Percentiles rank a stretch among this genome's conserved stretches.
Conservation (phyloP, 2,888 invertebrate species). For the Plutella xylostella region DNA sequence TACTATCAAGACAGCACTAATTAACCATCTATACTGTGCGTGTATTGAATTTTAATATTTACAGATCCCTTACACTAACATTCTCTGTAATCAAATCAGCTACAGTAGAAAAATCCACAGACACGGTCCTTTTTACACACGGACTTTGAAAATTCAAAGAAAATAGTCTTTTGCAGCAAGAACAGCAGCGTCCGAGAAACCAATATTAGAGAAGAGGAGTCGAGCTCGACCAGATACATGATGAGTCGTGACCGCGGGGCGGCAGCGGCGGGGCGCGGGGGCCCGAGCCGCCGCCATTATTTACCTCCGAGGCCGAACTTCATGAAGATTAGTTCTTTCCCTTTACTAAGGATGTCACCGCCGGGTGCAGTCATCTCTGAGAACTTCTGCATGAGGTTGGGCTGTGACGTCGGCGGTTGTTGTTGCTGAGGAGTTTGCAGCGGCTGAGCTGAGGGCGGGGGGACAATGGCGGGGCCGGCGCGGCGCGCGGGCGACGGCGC, state of each 20-base stretch:
- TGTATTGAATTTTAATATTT: constrained; percentile 63
- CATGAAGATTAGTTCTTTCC: constrained; percentile 94
- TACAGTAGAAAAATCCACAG: constrained; percentile 39
- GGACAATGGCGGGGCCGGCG: constrained; percentile 48
- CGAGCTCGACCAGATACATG: constrained; percentile 14
- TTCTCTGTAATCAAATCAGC: constrained; percentile 33
- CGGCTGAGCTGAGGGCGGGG: constrained; percentile 58
- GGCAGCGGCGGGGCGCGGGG: background rate
- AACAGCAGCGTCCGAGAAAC: background rate
- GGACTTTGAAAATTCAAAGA: constrained; percentile 5
- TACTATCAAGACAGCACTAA: constrained; percentile 57
- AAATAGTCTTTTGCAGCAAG: constrained; percentile 1
- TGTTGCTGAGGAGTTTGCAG: constrained; percentile 28
- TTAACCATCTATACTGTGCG: constrained; percentile 68
- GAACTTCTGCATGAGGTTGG: constrained; percentile 90
- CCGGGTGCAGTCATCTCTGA: constrained; percentile 91
- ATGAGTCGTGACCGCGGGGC: constrained; percentile 16
- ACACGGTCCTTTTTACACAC: constrained; percentile 27
- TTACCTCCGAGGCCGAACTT: constrained; percentile 89
- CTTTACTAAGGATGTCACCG: constrained; percentile 91
- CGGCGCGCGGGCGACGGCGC: constrained; percentile 52
- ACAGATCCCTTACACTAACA: constrained; percentile 42
- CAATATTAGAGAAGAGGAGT: no score
- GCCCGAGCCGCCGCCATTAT: constrained; percentile 63
- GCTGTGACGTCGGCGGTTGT: constrained; percentile 61